phyloP scores from a whole-genome alignment of 2,113 vertebrate species.

The Melanerpes formicivorus region DNA sequence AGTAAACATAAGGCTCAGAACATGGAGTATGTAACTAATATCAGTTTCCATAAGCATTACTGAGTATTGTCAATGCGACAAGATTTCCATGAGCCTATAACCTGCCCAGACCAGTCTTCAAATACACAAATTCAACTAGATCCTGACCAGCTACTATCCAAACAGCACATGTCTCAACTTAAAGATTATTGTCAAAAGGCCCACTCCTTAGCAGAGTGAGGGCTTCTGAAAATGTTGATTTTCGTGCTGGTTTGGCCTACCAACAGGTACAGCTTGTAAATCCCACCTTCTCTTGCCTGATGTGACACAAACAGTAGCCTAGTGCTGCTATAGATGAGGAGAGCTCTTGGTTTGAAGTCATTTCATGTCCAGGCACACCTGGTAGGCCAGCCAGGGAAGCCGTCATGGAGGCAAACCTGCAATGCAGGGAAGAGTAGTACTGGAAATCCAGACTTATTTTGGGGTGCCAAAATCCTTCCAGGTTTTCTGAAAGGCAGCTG shows the following conservation, averaged over 20 bases:
- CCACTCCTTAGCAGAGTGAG: not conserved
- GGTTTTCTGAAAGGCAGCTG: not conserved
- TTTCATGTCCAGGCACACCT: not conserved
- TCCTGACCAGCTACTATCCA: not conserved
- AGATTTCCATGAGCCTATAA: not conserved
- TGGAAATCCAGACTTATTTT: not conserved
- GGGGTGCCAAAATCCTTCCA: not conserved
- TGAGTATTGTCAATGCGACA: not conserved
- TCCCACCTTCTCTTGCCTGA: not conserved
- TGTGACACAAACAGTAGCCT: not conserved
- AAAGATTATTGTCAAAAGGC: not conserved
- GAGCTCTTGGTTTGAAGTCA: not conserved
- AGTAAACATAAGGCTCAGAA: not conserved
- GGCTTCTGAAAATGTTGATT: not conserved
- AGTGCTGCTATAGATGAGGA: not conserved
- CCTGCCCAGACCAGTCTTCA: not conserved
- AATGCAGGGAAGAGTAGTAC: too few species aligned
- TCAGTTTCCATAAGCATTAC: not conserved
- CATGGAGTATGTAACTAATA: not conserved
- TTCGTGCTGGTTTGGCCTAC: not conserved
- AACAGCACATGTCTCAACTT: not conserved
- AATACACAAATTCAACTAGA: not conserved
- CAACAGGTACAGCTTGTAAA: not conserved
- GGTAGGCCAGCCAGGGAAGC: not conserved
- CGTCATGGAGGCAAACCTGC: not conserved